Evolutionary conservation across 1,140 invertebrate species (phyloP), one percentile per base, ranked within the genome.

Genomic region (Procambarus virginalis): DNA sequence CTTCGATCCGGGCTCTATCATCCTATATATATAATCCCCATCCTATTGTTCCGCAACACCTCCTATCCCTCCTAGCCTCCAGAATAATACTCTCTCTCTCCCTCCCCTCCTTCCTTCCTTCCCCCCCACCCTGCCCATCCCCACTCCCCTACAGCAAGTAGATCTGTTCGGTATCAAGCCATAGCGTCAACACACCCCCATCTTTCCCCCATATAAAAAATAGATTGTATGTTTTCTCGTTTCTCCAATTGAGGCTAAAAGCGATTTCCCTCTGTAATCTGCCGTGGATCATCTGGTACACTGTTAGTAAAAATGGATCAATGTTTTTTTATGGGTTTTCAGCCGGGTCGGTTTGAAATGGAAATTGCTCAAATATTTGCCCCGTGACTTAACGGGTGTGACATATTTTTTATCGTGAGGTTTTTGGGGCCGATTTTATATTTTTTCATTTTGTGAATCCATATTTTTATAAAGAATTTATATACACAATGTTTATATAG

Each of bases 241-340:
- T 81, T 51, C 22, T 51, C 79, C n/a, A 81, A 22, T 81, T 14
- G 79, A n/a, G 46, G 17, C 55, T 81, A 81, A 81, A 81, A 81
- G 79, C 55, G 76, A 49, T 48, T 49, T 20, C 14, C 6, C 20
- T 78, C 6, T 3, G 20, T 20, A 22, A 34, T 58, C 51, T 60
- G 17, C 34, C 55, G 58, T 86, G 84, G 55, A 86, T 86, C 84
- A 78, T 78, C 75, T 78, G 75, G 17, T 68, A 55, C 58, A 64
- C 22, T 34, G 73, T 45, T 58, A 86, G 77, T 86, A 86, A 86
- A 86, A 86, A 86, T 68, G 84, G 84, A 86, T 86, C 84, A 86
- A 86, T 86, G 84, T 20, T 68, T 86, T 86, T 86, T 86, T 86
- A 86, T 86, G 84, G 84, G 75, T 78, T 55, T 79, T 48, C 14